Conservation (phyloP, 2,888 invertebrate genomes). For the Litoditis marina region DNA sequence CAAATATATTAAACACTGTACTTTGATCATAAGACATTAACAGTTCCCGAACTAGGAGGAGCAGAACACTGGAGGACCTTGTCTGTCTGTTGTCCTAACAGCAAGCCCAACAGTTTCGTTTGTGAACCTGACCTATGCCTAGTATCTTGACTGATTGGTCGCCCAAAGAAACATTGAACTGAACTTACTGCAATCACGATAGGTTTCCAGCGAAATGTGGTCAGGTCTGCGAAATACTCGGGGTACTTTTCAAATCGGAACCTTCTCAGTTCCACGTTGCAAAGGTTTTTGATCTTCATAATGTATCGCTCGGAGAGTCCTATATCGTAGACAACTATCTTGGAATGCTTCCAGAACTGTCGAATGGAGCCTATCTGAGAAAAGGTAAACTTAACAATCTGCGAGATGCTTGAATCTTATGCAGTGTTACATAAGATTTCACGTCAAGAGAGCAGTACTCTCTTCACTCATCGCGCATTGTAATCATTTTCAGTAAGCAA, state of each 20-base stretch:
- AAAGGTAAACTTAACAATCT: too few relatives aligned
- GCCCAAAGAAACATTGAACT: neutral
- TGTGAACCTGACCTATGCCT: too few relatives aligned
- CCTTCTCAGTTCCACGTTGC: conserved; percentile 36
- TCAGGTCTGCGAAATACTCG: conserved; percentile 13
- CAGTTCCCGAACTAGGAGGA: too few relatives aligned
- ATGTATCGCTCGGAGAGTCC: conserved; percentile 5
- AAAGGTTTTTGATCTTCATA: conserved; percentile 23
- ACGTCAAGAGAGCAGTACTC: too few relatives aligned
- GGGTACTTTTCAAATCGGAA: conserved; percentile 42
- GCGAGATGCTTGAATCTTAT: neutral
- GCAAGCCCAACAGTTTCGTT: too few relatives aligned
- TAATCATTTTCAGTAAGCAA: too few relatives aligned
- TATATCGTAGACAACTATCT: conserved; percentile 32
- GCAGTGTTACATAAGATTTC: too few relatives aligned
- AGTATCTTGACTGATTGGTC: too few relatives aligned
- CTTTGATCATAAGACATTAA: too few relatives aligned
- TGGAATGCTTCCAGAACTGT: conserved; percentile 7
- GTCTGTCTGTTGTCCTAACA: too few relatives aligned
- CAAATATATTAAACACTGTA: neutral
- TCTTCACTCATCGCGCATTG: too few relatives aligned
- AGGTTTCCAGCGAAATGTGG: conserved; percentile 48
- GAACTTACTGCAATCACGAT: conserved; percentile 39
- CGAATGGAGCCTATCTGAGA: conserved; percentile 23
- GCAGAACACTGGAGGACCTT: too few relatives aligned